These are phyloP conservation scores for Drosophila rubida DNA, from an alignment of 2,888 invertebrate genomes.

Conservation along the genomic window DNA sequence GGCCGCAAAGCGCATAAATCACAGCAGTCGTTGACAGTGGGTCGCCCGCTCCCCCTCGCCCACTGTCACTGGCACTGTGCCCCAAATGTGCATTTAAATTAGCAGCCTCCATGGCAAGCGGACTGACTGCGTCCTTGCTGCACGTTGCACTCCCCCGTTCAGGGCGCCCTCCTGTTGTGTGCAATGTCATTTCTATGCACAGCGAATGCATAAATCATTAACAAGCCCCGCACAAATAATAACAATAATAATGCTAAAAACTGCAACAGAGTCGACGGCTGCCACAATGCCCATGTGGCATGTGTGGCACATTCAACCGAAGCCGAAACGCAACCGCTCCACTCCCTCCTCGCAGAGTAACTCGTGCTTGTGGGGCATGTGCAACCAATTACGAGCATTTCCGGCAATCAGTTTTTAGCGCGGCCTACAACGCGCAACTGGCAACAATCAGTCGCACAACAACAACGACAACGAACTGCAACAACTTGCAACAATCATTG, in stretches of 20 bases:
- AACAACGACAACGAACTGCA: constrained; percentile 12
- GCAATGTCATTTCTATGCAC: constrained; percentile 73
- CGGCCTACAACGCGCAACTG: constrained; percentile 21
- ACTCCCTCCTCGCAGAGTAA: neutral
- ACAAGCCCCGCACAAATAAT: constrained; percentile 69
- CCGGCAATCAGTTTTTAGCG: constrained; percentile 76
- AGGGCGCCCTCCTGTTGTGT: neutral
- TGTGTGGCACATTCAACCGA: constrained; percentile 22
- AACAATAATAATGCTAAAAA: constrained; percentile 78
- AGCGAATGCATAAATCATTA: constrained; percentile 76
- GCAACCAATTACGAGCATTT: constrained; percentile 69
- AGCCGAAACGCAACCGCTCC: neutral
- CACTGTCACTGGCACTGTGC: constrained; percentile 31
- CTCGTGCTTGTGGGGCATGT: constrained; percentile 42
- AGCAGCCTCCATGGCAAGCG: constrained; percentile 38
- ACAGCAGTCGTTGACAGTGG: constrained; percentile 56
- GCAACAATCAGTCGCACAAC: neutral
- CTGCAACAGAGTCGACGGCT: constrained; percentile 61
- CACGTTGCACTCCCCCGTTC: neutral
- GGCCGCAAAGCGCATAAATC: constrained; percentile 60
- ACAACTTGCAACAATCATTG: constrained; percentile 8
- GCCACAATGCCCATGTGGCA: constrained; percentile 73
- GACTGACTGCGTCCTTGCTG: constrained; percentile 5
- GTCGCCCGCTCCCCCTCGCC: neutral
- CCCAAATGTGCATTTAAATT: constrained; percentile 79